Evolutionary conservation across 1,140 invertebrate genomes (phyloP).

Genomic region (Phenacoccus solenopsis): DNA sequence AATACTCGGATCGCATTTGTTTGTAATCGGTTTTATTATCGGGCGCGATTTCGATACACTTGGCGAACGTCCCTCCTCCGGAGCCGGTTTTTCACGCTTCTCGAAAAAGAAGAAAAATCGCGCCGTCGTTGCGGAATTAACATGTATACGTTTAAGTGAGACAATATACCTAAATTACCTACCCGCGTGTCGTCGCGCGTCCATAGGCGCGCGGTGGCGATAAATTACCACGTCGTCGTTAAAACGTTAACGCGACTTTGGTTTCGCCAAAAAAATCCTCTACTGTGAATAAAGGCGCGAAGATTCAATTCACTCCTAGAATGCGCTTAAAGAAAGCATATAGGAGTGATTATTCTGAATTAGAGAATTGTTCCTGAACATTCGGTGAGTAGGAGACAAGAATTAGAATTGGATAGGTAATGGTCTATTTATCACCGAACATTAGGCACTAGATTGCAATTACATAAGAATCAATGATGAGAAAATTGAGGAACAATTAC

Average conservation of each 20-base stretch:
- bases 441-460: no score
- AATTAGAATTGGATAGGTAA: no score
- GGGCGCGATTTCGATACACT: neutral
- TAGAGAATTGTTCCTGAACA: no score
- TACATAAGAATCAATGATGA: no score
- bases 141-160: neutral
- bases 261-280: no score
- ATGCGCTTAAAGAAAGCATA: no score
- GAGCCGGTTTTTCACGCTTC: neutral
- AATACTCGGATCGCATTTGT: slow-evolving; percentile 1
- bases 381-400: no score
- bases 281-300: no score
- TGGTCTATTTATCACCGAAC: no score
- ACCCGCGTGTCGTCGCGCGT: neutral
- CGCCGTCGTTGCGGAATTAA: neutral
- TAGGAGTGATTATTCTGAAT: no score
- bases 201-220: neutral
- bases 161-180: neutral
- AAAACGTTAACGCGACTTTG: neutral
- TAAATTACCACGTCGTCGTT: neutral
- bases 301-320: no score
- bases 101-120: neutral
- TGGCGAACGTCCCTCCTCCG: neutral
- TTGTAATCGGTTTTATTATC: slow-evolving; percentile 3
- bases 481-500: no score